Evolutionary conservation across 2,113 vertebrate species (phyloP), one percentile per base, ranked within the genome.

Genomic region (Elephantulus edwardii): DNA sequence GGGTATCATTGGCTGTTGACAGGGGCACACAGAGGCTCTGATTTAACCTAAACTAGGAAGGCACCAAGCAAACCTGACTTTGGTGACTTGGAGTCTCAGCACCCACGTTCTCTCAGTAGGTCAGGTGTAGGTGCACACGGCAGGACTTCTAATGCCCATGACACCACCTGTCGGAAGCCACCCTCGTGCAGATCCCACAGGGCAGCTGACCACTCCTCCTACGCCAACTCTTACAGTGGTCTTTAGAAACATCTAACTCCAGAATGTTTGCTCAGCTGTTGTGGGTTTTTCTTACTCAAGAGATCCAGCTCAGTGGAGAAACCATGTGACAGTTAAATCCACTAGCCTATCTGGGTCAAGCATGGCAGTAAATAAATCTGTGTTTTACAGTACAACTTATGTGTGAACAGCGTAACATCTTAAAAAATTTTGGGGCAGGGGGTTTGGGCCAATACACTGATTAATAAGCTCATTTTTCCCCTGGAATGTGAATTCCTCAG

Each of bases 181-280:
- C 68, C 48, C 0, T 6, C 48, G 50, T 5, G 16, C 46, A 44
- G 38, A 54, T 54, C 38, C 42, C 42, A 33, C 46, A 54, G 58
- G 12, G 26, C 12, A 22, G 33, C 50, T 89, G 14, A 4, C 66
- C 83, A 14, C 35, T 12, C 35, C 54, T 91, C 62, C 75, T 70
- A 33, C 40, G 89, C 66, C 77, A 68, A 17, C 26, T 35, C 1
- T 3, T 33, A 2, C 0, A 0, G 81, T 91, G 90, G n/a, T 83
- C 70, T 82, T 33, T 17, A 91, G n/a, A 52, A 38, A 2, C 68
- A 35, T 9, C 35, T 33, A 86, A 72, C 13, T 12, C 56, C 30
- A 3, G 42, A 11, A 28, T 68, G 68, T 88, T 90, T 93, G 72
- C 56, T 81, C 81, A 94, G 91, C 40, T 91, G 87, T 8, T 16